These are phyloP conservation scores for Lytechinus variegatus DNA, from an alignment of 35 echinoderm and acorn worm species.

Conservation along the genomic window DNA sequence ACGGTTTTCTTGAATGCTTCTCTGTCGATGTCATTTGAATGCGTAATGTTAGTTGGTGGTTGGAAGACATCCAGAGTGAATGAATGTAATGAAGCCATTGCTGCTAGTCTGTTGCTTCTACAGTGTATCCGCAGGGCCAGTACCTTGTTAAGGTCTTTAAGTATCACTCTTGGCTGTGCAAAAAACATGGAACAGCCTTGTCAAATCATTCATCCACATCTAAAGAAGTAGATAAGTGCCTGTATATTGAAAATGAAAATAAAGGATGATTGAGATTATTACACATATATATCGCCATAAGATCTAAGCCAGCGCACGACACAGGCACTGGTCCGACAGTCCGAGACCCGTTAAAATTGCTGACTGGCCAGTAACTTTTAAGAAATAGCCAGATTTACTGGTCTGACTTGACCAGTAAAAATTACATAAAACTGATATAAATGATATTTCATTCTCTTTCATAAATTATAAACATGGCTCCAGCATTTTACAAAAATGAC, in stretches of 20 bases:
- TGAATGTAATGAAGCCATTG: conserved; percentile 26
- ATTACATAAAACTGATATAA: too few relatives aligned
- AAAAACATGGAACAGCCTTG: background rate
- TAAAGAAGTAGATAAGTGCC: background rate
- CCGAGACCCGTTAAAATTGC: too few relatives aligned
- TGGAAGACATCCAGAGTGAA: conserved; percentile 50
- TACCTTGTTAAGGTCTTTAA: background rate
- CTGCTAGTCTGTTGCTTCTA: background rate
- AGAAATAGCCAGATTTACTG: too few relatives aligned
- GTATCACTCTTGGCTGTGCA: background rate
- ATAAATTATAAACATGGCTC: too few relatives aligned
- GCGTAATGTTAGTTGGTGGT: background rate
- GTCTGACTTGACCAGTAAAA: too few relatives aligned
- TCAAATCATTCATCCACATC: background rate
- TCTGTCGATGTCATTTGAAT: conserved; percentile 42
- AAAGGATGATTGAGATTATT: background rate
- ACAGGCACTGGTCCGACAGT: too few relatives aligned
- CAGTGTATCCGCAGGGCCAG: background rate
- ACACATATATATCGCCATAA: background rate
- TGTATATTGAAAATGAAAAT: background rate
- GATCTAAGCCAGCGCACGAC: too few relatives aligned
- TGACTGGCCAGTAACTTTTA: too few relatives aligned
- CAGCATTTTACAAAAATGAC: too few relatives aligned
- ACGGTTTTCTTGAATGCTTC: conserved; percentile 65
- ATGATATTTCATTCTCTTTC: too few relatives aligned